Conservation (phyloP, 2,888 invertebrate genomes). For the Pterobdella sp. region DNA sequence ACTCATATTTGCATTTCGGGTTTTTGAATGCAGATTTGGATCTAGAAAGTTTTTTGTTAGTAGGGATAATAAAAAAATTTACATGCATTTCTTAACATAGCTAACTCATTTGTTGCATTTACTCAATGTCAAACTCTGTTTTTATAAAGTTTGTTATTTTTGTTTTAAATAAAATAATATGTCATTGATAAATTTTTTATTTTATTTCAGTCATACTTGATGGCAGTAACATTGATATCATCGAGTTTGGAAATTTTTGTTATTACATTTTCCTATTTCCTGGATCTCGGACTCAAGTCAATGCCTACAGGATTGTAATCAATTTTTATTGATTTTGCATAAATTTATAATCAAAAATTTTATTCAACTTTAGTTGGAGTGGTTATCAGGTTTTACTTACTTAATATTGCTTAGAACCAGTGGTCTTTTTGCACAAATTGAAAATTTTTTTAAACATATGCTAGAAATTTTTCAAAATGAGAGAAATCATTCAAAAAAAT, state of each 20-base stretch:
- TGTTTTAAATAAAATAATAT: neutral
- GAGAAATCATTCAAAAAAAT: too few species aligned
- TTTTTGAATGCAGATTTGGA: slow-evolving; percentile 56
- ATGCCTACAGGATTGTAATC: slow-evolving; percentile 55
- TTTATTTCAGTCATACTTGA: slow-evolving; percentile 1
- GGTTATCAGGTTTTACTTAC: too few species aligned
- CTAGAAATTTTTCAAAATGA: too few species aligned
- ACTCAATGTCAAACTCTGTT: neutral
- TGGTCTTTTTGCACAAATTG: too few species aligned
- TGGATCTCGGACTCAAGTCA: slow-evolving; percentile 46
- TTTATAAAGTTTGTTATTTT: neutral
- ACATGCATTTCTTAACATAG: neutral
- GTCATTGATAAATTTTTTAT: neutral
- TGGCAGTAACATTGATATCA: slow-evolving; percentile 45
- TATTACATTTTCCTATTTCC: slow-evolving; percentile 51
- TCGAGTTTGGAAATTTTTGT: slow-evolving; percentile 52
- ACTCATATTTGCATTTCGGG: slow-evolving; percentile 55
- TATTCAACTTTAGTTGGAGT: too few species aligned
- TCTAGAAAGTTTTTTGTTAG: slow-evolving; percentile 52
- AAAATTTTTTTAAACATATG: too few species aligned
- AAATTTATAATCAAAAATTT: too few species aligned
- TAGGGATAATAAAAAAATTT: neutral
- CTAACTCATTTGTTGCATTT: neutral
- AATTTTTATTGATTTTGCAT: neutral
- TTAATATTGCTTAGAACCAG: too few species aligned